Evolutionary conservation across 2,888 invertebrate genomes (phyloP).

Genomic region (Ormyrus nitidulus): DNA sequence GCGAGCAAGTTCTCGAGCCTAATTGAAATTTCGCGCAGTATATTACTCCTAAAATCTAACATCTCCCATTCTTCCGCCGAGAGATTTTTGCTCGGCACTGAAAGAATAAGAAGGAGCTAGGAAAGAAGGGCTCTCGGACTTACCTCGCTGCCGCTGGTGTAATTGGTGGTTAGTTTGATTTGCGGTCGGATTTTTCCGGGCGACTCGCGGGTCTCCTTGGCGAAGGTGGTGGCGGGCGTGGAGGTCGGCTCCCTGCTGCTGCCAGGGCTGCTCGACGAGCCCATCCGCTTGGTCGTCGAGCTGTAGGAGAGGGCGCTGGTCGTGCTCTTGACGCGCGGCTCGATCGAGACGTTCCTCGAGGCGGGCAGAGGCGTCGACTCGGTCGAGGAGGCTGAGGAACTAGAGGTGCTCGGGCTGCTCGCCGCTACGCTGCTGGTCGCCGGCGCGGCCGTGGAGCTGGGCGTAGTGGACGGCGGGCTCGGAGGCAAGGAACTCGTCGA

Average conservation of each 20-base stretch:
- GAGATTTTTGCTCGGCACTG: neutral
- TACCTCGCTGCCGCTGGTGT: constrained; percentile 72
- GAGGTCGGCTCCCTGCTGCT: constrained; percentile 52
- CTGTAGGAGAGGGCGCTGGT: constrained; percentile 38
- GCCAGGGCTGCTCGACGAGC: constrained; percentile 35
- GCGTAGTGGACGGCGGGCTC: constrained; percentile 60
- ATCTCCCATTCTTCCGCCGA: too few relatives aligned
- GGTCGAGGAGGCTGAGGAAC: constrained; percentile 43
- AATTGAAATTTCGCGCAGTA: too few relatives aligned
- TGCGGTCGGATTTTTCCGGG: constrained; percentile 73
- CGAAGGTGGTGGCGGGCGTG: constrained; percentile 62
- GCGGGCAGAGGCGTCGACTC: constrained; percentile 57
- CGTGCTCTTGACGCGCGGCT: constrained; percentile 58
- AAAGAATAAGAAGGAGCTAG: neutral
- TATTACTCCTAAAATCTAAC: too few relatives aligned
- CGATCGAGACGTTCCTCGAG: constrained; percentile 65
- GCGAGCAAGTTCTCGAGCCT: too few relatives aligned
- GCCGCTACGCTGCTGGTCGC: constrained; percentile 1
- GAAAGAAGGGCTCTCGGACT: constrained; percentile 57
- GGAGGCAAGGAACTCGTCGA: constrained; percentile 57
- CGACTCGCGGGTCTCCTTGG: constrained; percentile 72
- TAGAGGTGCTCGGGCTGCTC: constrained; percentile 5
- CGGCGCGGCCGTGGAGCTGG: constrained; percentile 64
- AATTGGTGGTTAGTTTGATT: constrained; percentile 73
- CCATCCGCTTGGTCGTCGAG: constrained; percentile 66